phyloP scores from a whole-genome alignment of 1,140 invertebrate genomes.

The Drosophila saltans region DNA sequence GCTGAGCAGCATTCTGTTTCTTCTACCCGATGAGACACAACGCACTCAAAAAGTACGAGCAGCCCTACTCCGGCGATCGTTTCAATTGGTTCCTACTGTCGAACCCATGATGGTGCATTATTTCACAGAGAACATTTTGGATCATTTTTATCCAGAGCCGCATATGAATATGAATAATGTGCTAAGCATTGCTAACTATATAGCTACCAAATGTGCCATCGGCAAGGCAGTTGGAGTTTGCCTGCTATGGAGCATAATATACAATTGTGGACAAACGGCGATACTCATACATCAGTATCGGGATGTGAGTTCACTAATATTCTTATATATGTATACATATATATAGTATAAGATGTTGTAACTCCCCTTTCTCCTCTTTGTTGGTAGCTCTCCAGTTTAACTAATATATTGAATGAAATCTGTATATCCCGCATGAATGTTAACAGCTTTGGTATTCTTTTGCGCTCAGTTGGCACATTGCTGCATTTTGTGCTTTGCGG shows the following conservation, averaged over 20 bases:
- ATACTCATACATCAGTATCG: conserved; percentile 27
- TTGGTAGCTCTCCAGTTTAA: neutral
- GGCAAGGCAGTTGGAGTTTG: conserved; percentile 29
- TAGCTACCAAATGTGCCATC: conserved; percentile 10
- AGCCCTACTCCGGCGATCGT: conserved; percentile 6
- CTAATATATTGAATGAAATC: neutral
- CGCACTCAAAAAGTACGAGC: neutral
- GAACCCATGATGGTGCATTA: conserved; percentile 44
- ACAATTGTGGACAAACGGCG: neutral
- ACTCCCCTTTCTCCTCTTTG: neutral
- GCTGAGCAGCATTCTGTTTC: conserved; percentile 19
- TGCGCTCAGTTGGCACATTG: conserved; percentile 17
- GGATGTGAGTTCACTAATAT: conserved; percentile 16
- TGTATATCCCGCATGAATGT: neutral
- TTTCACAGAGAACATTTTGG: conserved; percentile 22
- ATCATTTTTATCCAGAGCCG: conserved; percentile 6
- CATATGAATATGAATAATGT: neutral
- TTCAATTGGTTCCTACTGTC: conserved; percentile 3
- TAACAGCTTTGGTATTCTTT: conserved; percentile 1
- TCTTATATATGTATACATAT: neutral
- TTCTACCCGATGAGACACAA: conserved; percentile 4
- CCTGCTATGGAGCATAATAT: conserved; percentile 36
- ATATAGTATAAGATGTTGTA: neutral
- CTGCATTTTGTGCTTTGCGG: conserved; percentile 28
- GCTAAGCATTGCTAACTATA: conserved; percentile 6